Percentiles rank a stretch among this genome's conserved stretches.
phyloP scores from a whole-genome alignment of 2,888 invertebrate species.

The Loripinus fragilis region DNA sequence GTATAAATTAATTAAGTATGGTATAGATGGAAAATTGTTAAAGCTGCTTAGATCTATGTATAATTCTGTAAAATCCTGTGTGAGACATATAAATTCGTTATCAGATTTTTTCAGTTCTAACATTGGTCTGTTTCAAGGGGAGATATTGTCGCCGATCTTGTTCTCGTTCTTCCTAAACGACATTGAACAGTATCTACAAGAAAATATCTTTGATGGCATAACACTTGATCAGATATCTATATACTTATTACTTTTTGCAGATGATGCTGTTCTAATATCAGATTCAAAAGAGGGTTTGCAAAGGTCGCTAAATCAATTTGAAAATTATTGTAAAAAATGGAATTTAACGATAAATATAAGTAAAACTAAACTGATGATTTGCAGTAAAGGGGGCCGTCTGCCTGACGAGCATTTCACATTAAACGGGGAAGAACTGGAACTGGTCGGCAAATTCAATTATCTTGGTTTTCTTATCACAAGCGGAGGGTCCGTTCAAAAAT shows the following conservation, averaged over 20 bases:
- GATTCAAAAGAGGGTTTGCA: neutral
- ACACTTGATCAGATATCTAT: neutral
- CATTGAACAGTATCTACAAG: neutral
- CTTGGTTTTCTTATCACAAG: neutral
- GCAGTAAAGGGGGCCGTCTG: neutral
- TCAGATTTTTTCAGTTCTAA: neutral
- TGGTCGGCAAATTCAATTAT: neutral
- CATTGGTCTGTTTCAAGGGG: neutral
- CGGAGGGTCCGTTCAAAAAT: too few species aligned
- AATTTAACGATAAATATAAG: neutral
- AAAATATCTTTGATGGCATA: neutral
- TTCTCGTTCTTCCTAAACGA: neutral
- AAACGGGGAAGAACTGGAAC: neutral
- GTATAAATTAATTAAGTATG: neutral
- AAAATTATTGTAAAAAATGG: neutral
- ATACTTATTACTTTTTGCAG: neutral
- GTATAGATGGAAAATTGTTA: slow-evolving; percentile 1
- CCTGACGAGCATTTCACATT: neutral
- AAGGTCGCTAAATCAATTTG: neutral
- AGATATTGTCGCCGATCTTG: neutral
- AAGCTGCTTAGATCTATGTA: neutral
- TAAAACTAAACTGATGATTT: neutral
- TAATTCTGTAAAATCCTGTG: neutral
- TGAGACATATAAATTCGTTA: neutral
- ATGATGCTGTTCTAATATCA: neutral